Percentiles rank a stretch among this genome's conserved stretches.
Evolutionary conservation across 2,888 invertebrate genomes (phyloP).

Genomic region (Ochropacha duplaris): DNA sequence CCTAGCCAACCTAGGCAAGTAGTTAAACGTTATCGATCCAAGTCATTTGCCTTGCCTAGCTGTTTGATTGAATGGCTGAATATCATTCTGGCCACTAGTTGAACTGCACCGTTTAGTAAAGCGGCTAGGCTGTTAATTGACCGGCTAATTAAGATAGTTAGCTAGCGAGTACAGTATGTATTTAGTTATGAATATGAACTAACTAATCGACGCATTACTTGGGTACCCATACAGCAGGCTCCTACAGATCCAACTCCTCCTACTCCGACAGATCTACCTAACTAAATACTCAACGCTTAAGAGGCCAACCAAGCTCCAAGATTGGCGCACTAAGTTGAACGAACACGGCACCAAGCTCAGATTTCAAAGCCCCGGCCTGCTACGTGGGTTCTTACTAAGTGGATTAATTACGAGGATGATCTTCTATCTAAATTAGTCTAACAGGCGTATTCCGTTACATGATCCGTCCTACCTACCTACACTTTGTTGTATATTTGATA

Average conservation of each 20-base stretch:
- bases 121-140: no score
- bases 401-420: constrained; percentile 78
- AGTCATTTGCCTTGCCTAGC: no score
- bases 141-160: no score
- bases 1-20: no score
- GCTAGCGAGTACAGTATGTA: no score
- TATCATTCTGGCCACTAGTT: no score
- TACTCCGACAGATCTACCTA: background rate
- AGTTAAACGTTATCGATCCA: no score
- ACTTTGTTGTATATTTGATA: constrained; percentile 18
- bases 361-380: constrained; percentile 59
- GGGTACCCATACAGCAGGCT: no score
- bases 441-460: constrained; percentile 59
- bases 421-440: constrained; percentile 70
- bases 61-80: no score
- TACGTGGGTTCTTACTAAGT: constrained; percentile 61
- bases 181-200: no score
- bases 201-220: background rate
- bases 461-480: constrained; percentile 20
- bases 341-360: constrained; percentile 38
- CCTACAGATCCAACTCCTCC: no score
- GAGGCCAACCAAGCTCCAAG: constrained; percentile 37
- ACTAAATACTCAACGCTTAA: constrained; percentile 10
- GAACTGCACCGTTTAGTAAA: no score
- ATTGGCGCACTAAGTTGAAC: constrained; percentile 21